phyloP scores from a whole-genome alignment of 2,797 vertebrate genomes.

The Aselliscus stoliczkanus region DNA sequence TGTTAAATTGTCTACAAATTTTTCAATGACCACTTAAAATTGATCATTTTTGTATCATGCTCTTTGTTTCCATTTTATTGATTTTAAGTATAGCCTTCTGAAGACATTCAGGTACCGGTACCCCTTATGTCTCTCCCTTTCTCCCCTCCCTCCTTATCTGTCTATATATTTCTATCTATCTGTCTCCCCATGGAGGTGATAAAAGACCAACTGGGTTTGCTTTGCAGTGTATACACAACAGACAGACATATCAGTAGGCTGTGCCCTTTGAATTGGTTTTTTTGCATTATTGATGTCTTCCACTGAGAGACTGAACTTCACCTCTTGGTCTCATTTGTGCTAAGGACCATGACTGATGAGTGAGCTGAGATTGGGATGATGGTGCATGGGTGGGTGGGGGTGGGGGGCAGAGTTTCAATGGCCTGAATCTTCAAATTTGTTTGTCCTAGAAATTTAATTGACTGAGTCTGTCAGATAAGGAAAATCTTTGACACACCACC shows the following conservation, averaged over 20 bases:
- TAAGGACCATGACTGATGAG: too few species aligned
- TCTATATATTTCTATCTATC: too few species aligned
- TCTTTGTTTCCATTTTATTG: not conserved
- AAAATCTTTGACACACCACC: not conserved
- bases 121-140: not conserved
- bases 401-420: too few species aligned
- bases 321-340: not conserved
- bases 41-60: not conserved
- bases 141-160: too few species aligned
- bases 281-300: not conserved
- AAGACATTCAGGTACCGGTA: not conserved
- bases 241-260: not conserved
- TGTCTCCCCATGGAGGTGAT: not conserved
- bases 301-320: not conserved
- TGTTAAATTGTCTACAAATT: not conserved
- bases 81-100: not conserved
- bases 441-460: not conserved
- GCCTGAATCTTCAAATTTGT: not conserved
- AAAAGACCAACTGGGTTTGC: not conserved
- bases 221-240: not conserved
- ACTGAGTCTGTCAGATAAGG: not conserved
- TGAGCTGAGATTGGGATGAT: not conserved
- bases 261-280: not conserved
- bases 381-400: too few species aligned
- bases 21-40: not conserved